Evolutionary conservation across 37 sponge, comb jelly and placozoan genomes (phyloP), one percentile per base, ranked within the genome.

Genomic region (Haliclona indistincta): DNA sequence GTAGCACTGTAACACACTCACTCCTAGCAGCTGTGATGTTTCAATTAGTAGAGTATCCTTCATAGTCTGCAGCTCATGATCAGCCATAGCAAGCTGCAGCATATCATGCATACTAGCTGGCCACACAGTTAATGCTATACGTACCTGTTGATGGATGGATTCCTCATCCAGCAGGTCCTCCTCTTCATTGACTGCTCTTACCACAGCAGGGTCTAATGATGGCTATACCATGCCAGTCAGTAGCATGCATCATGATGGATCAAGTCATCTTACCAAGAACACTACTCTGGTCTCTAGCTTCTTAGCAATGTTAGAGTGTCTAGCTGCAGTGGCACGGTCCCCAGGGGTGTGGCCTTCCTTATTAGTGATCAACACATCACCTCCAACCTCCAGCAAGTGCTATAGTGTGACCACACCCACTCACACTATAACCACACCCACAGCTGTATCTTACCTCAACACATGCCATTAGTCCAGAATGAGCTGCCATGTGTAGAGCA

Each of bases 1-100:
- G n/a, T n/a, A 80, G 5, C 56, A 70, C 62, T 43, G 22, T 41
- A 22, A 42, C 25, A 47, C 1, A 17, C 56, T 44, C 42, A 93
- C 93, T 49, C 89, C 93, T 6, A 95, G 76, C 81, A 95, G 39
- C 53, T 95, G 84, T 29, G 92, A 70, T 29, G 96, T 95, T 47
- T 95, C 86, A 55, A 95, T 88, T 38, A 95, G 67, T 29, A 95
- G 76, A 0, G 52, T 38, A 67, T 95, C 96, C 55, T 95, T 95
- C 64, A 83, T 84, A 43, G 81, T 77, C 10, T 70, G 86, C 0
- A 95, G 55, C 22, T 88, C 92, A 7, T 81, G 86, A 23, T 73
- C 67, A 34, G 41, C 61, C 81, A 91, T 63, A 13, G 82, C 83
- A 11, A 52, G n/a, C n/a, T n/a, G n/a, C n/a, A n/a, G n/a, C n/a